Conservation (phyloP, 1,140 invertebrate genomes). For the Lasioglossum albipes region DNA sequence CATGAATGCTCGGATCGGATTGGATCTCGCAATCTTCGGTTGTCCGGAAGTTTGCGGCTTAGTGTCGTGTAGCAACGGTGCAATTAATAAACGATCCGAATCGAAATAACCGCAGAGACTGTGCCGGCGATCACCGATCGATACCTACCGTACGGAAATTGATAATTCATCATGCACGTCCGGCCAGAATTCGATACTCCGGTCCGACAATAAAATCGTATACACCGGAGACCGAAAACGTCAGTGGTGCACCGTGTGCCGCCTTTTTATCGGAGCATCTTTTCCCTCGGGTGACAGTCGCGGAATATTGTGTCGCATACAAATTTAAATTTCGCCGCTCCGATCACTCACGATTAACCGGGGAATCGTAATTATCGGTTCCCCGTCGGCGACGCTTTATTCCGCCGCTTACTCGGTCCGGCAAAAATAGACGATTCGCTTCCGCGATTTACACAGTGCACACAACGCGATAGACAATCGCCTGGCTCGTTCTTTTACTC, state of each 20-base stretch:
- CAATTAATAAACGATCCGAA: conserved; percentile 20
- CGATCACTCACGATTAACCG: neutral
- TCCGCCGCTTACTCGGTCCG: neutral
- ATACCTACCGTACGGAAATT: conserved; percentile 3
- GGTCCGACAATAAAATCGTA: conserved; percentile 11
- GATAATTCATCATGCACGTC: conserved; percentile 36
- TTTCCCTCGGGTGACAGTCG: neutral
- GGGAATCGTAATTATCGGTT: neutral
- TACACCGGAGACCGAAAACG: neutral
- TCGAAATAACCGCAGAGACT: too few relatives aligned
- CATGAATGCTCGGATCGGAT: too few relatives aligned
- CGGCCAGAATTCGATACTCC: neutral
- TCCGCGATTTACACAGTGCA: too few relatives aligned
- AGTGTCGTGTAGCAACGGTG: too few relatives aligned
- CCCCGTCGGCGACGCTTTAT: neutral
- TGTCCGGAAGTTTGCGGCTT: neutral
- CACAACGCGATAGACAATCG: too few relatives aligned
- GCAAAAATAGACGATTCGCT: too few relatives aligned
- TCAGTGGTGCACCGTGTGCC: neutral
- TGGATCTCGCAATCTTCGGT: neutral
- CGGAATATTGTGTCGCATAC: conserved; percentile 1
- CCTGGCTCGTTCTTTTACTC: too few relatives aligned
- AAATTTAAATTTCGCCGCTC: conserved; percentile 6
- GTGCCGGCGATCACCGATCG: neutral
- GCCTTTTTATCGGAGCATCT: conserved; percentile 17